These are phyloP conservation scores for Actenoides lindsayi DNA, from an alignment of 2,113 vertebrate genomes.

Conservation along the genomic window DNA sequence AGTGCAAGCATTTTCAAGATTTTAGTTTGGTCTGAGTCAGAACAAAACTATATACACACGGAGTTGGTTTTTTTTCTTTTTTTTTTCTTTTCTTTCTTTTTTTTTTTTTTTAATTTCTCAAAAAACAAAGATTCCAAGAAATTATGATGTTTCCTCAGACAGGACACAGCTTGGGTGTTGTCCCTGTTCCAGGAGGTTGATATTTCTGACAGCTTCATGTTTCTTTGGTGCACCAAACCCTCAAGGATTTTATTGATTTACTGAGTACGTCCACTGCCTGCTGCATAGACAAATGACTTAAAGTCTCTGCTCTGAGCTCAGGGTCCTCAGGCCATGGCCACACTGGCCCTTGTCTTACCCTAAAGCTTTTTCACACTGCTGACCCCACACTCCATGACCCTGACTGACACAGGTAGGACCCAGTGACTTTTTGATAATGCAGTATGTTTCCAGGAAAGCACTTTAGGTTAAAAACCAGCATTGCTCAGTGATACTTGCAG, in stretches of 20 bases:
- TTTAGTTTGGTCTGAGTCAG: neutral
- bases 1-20: neutral
- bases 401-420: neutral
- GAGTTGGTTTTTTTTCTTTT: neutral
- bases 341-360: neutral
- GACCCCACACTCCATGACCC: neutral
- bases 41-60: neutral
- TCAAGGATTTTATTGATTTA: neutral
- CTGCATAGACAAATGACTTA: neutral
- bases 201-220: neutral
- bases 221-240: neutral
- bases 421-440: neutral
- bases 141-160: neutral
- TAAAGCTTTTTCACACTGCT: neutral
- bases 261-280: neutral
- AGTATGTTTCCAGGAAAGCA: neutral
- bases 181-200: neutral
- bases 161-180: neutral
- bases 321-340: neutral
- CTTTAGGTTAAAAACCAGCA: neutral
- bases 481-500: neutral
- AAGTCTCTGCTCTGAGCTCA: accelerated
- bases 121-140: neutral
- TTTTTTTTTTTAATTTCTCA: neutral
- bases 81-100: neutral